phyloP scores from a whole-genome alignment of 2,797 vertebrate species.

The Artibeus lituratus region DNA sequence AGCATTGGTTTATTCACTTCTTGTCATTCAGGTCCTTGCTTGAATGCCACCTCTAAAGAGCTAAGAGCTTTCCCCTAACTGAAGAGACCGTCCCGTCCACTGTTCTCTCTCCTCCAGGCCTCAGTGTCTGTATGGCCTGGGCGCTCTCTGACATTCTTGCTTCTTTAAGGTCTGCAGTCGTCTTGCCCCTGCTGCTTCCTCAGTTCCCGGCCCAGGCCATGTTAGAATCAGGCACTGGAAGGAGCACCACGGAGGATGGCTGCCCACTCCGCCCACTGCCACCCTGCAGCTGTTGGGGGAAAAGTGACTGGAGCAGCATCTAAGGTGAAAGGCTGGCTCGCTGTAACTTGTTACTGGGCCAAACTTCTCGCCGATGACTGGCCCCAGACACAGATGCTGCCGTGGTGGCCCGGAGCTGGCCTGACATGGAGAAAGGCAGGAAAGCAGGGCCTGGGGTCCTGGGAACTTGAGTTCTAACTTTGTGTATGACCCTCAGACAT shows the following conservation, averaged over 20 bases:
- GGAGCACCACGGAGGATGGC: not conserved
- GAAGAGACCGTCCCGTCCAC: accelerated
- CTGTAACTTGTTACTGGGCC: not conserved
- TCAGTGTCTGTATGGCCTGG: not conserved
- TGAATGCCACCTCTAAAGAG: not conserved
- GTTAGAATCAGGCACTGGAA: not conserved
- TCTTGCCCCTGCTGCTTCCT: not conserved
- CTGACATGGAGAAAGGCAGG: not conserved
- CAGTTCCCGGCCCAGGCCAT: not conserved
- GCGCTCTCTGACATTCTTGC: accelerated
- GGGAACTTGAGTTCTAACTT: not conserved
- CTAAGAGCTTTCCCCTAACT: not conserved
- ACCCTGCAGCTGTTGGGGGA: accelerated
- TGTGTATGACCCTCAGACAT: not conserved
- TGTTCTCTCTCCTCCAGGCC: not conserved
- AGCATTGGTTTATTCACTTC: not conserved
- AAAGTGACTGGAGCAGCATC: not conserved
- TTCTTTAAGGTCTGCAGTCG: not conserved
- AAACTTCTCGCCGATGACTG: accelerated
- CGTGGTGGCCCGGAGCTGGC: accelerated
- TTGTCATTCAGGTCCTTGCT: not conserved
- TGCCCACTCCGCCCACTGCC: not conserved
- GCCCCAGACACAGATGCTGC: not conserved
- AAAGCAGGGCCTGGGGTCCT: not conserved
- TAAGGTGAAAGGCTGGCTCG: not conserved